A percentile compares a stretch with the other conserved stretches of the same genome.
phyloP scores from a whole-genome alignment of 2,113 vertebrate genomes.

The Strigops habroptila region DNA sequence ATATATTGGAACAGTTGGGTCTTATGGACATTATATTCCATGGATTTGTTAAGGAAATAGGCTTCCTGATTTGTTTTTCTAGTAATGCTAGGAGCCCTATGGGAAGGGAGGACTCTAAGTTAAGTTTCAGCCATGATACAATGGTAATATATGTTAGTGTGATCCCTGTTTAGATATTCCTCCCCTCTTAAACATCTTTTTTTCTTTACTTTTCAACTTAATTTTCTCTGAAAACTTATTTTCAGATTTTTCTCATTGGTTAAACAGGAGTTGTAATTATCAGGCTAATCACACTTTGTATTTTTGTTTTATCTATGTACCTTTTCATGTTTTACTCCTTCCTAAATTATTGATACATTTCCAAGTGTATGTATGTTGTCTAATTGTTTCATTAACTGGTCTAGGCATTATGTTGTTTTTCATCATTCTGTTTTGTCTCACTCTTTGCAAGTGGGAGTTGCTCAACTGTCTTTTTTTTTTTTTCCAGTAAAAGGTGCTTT shows the following conservation, averaged over 20 bases:
- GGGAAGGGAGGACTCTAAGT: not conserved
- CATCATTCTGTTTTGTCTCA: not conserved
- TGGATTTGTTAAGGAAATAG: not conserved
- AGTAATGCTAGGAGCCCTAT: not conserved
- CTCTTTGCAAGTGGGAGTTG: not conserved
- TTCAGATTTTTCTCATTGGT: not conserved
- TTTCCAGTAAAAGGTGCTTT: not conserved
- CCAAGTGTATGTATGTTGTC: not conserved
- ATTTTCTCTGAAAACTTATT: not conserved
- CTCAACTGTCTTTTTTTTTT: not conserved
- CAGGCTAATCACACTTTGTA: not conserved
- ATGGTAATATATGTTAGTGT: not conserved
- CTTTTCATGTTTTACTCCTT: not conserved
- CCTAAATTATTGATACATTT: not conserved
- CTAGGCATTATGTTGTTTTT: not conserved
- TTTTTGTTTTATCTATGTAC: not conserved
- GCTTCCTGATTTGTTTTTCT: not conserved
- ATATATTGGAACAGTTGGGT: not conserved
- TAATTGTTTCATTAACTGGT: not conserved
- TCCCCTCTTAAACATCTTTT: not conserved
- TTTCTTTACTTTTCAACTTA: not conserved
- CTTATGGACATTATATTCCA: not conserved
- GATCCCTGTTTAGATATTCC: not conserved
- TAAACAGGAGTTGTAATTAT: not conserved
- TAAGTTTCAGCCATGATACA: not conserved